These are phyloP conservation scores for Ailuropoda melanoleuca DNA, from an alignment of 2,113 vertebrate genomes.

Conservation along the genomic window DNA sequence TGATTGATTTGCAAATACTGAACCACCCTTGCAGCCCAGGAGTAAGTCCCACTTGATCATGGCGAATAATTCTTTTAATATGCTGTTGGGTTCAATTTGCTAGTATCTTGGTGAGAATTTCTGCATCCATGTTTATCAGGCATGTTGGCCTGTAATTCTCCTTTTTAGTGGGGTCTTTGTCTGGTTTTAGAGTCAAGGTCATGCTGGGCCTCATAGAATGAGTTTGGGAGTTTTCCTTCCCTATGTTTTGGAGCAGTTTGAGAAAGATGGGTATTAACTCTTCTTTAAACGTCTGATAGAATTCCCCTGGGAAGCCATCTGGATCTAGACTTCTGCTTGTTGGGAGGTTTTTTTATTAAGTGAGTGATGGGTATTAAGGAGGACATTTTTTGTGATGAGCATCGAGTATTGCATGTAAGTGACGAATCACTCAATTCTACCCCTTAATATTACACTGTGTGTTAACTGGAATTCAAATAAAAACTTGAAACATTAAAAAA, in stretches of 20 bases:
- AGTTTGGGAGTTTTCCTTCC: background rate
- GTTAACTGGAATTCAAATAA: background rate
- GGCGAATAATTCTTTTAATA: background rate
- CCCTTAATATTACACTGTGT: background rate
- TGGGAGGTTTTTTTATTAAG: background rate
- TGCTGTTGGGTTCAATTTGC: background rate
- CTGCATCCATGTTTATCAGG: background rate
- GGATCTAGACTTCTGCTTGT: background rate
- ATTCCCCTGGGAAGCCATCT: background rate
- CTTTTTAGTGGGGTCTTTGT: background rate
- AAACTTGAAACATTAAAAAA: background rate
- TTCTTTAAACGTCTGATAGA: background rate
- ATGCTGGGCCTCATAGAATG: background rate
- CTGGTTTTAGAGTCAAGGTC: background rate
- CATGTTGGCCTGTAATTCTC: background rate
- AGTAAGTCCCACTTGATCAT: background rate
- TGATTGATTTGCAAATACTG: background rate
- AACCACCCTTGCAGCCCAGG: background rate
- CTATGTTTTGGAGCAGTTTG: background rate
- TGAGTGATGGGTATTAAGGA: background rate
- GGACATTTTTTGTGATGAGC: background rate
- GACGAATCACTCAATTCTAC: background rate
- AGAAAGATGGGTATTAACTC: background rate
- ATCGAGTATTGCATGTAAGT: background rate
- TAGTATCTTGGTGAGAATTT: background rate